Conservation (phyloP, 1,140 invertebrate genomes). For the Dendroctonus ponderosae region DNA sequence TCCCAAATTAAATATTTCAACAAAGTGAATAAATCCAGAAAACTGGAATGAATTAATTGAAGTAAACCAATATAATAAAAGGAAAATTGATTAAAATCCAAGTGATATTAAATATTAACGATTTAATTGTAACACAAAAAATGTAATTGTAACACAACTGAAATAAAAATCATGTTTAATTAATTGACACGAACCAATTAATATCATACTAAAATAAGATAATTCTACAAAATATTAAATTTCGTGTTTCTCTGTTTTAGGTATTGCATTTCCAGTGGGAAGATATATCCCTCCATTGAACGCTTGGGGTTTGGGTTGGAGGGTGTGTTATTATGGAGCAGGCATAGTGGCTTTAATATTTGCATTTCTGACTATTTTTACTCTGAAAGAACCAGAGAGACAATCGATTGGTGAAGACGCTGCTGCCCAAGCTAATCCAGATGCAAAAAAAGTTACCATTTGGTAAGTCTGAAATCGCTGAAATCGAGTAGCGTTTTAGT, state of each 20-base stretch:
- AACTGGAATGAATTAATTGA: no score
- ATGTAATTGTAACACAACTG: no score
- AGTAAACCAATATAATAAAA: no score
- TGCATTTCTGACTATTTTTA: slow-evolving; percentile 69
- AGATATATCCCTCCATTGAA: slow-evolving; percentile 80
- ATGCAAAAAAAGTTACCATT: slow-evolving; percentile 56
- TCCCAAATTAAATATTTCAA: no score
- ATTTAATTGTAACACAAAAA: no score
- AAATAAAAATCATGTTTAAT: no score
- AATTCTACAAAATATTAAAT: no score
- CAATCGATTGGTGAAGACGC: slow-evolving; percentile 68
- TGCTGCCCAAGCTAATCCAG: slow-evolving; percentile 37
- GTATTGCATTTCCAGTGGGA: slow-evolving; percentile 84
- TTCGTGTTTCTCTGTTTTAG: slow-evolving; percentile 19
- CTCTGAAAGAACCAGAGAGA: slow-evolving; percentile 74
- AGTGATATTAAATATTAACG: no score
- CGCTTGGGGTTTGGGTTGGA: slow-evolving; percentile 81
- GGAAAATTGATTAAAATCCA: no score
- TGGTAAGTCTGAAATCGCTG: slow-evolving; percentile 56
- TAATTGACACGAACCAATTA: no score
- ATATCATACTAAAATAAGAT: no score
- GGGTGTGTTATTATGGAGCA: slow-evolving; percentile 80
- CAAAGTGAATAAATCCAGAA: no score
- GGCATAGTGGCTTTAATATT: slow-evolving; percentile 79
- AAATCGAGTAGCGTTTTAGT: neutral